These are phyloP conservation scores for Sylvietta virens DNA, from an alignment of 2,113 vertebrate species.

Conservation along the genomic window DNA sequence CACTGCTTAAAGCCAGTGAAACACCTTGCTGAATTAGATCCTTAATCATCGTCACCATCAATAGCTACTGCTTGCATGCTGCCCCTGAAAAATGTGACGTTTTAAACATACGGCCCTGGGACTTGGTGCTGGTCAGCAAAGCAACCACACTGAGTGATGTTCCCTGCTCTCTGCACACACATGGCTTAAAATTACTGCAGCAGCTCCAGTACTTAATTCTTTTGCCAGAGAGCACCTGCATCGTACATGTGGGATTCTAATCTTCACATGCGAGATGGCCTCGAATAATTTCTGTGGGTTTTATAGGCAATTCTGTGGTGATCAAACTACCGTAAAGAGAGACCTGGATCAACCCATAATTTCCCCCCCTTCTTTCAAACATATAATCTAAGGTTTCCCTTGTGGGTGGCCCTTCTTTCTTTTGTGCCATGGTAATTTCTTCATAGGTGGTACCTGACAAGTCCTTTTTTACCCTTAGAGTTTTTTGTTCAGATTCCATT, in stretches of 20 bases:
- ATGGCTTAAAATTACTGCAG: not conserved
- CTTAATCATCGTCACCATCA: not conserved
- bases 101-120: not conserved
- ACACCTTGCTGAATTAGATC: not conserved
- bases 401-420: conserved; percentile 61
- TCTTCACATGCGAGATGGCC: not conserved
- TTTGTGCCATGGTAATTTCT: conserved; percentile 60
- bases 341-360: not conserved
- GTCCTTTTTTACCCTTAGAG: conserved; percentile 61
- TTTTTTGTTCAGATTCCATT: conserved; percentile 77
- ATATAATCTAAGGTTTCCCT: conserved; percentile 39
- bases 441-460: conserved; percentile 74
- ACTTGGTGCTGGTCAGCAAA: not conserved
- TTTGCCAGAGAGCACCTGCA: conserved; percentile 24
- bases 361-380: not conserved
- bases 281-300: conserved; percentile 4
- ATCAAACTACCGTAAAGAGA: conserved; percentile 12
- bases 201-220: not conserved
- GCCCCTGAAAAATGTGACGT: not conserved
- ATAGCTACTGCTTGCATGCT: not conserved
- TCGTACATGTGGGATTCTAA: not conserved
- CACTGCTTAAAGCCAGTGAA: not conserved
- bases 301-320: conserved; percentile 24
- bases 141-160: not conserved
- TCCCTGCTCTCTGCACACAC: not conserved